Conservation (phyloP, 2,888 invertebrate species). For the Digitonthophagus gazella region DNA sequence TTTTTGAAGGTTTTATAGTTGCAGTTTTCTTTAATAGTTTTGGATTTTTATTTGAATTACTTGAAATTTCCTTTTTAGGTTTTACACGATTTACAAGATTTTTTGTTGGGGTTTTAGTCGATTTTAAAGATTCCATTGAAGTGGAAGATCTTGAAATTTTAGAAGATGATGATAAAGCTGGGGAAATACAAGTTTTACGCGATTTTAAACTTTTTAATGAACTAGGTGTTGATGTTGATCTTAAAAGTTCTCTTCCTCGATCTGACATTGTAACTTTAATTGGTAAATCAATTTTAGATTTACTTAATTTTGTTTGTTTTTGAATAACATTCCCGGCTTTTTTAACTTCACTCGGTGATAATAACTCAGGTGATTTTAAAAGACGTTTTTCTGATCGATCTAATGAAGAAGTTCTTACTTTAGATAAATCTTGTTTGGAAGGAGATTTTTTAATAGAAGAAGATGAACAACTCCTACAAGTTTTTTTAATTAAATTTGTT, state of each 20-base stretch:
- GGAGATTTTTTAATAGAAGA: slow-evolving; percentile 19
- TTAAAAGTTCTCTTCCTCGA: slow-evolving; percentile 41
- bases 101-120: slow-evolving; percentile 34
- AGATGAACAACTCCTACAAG: slow-evolving; percentile 26
- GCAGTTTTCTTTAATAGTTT: too few relatives aligned
- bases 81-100: slow-evolving; percentile 15
- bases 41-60: too few relatives aligned
- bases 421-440: slow-evolving; percentile 25
- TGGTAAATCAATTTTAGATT: slow-evolving; percentile 44
- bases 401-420: slow-evolving; percentile 45
- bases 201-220: too few relatives aligned
- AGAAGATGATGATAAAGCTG: slow-evolving; percentile 38
- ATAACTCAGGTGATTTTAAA: slow-evolving; percentile 56
- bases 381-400: slow-evolving; percentile 52
- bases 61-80: too few relatives aligned
- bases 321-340: slow-evolving; percentile 21
- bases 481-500: slow-evolving; percentile 28
- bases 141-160: slow-evolving; percentile 36
- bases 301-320: slow-evolving; percentile 25
- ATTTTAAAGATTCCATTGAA: slow-evolving; percentile 43
- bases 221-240: too few relatives aligned
- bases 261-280: slow-evolving; percentile 50
- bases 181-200: slow-evolving; percentile 30
- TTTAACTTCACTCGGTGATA: slow-evolving; percentile 60
- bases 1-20: not conserved